A percentile compares a stretch with the other conserved stretches of the same genome.
Evolutionary conservation across 2,113 vertebrate species (phyloP).

Genomic region (human): GRCh38 chrX:17205001-17205500

Average conservation of each 20-base stretch:
- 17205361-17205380: conserved; percentile 64
- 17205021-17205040: background rate
- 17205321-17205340: conserved; percentile 60
- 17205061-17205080: conserved; percentile 10
- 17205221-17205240: conserved; percentile 21
- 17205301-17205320: conserved; percentile 55
- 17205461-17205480: conserved; percentile 68
- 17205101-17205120: conserved; percentile 35
- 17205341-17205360: conserved; percentile 52
- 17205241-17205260: background rate
- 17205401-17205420: conserved; percentile 53
- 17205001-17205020: background rate
- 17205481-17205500: conserved; percentile 71
- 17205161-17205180: background rate
- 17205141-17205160: background rate
- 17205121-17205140: background rate
- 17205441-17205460: conserved; percentile 76
- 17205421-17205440: conserved; percentile 51
- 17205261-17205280: conserved; percentile 33
- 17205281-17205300: conserved; percentile 50
- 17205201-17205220: background rate
- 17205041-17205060: conserved; percentile 1
- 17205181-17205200: background rate
- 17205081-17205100: background rate
- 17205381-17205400: conserved; percentile 71